These are phyloP conservation scores for Centruroides vittatus DNA, from an alignment of 1,140 invertebrate species.

Conservation along the genomic window DNA sequence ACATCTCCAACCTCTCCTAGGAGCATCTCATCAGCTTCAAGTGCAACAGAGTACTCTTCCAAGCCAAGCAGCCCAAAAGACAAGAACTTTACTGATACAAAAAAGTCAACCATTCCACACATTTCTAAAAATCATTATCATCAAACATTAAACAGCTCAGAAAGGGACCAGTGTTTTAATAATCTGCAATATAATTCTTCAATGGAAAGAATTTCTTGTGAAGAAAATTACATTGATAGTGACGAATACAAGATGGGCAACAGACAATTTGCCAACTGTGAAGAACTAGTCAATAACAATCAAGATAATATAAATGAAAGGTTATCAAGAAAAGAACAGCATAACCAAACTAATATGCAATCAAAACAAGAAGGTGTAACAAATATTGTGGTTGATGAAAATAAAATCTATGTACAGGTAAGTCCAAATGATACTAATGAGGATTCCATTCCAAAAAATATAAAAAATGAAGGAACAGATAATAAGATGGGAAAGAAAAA, in stretches of 20 bases:
- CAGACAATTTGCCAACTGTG: background rate
- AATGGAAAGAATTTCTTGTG: too few species aligned
- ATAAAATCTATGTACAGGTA: conserved; percentile 21
- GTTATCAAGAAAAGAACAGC: background rate
- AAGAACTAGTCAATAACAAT: conserved; percentile 8
- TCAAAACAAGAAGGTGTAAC: conserved; percentile 10
- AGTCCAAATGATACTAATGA: conserved; percentile 17
- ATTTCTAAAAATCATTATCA: too few species aligned
- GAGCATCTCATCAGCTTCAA: conserved; percentile 46
- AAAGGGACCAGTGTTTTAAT: too few species aligned
- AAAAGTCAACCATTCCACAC: too few species aligned
- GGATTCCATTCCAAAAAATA: background rate
- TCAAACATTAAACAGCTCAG: too few species aligned
- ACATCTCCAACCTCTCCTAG: conserved; percentile 43
- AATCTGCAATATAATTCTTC: too few species aligned
- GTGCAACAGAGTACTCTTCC: too few species aligned
- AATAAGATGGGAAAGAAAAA: background rate
- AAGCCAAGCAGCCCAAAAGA: too few species aligned
- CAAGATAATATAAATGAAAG: conserved; percentile 3
- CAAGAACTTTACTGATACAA: too few species aligned
- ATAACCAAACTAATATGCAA: background rate
- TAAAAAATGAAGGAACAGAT: background rate
- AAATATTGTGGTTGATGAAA: conserved; percentile 12
- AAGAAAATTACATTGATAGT: too few species aligned
- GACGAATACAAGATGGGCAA: too few species aligned